phyloP scores from a whole-genome alignment of 2,797 vertebrate genomes.

The Anguilla marmorata region DNA sequence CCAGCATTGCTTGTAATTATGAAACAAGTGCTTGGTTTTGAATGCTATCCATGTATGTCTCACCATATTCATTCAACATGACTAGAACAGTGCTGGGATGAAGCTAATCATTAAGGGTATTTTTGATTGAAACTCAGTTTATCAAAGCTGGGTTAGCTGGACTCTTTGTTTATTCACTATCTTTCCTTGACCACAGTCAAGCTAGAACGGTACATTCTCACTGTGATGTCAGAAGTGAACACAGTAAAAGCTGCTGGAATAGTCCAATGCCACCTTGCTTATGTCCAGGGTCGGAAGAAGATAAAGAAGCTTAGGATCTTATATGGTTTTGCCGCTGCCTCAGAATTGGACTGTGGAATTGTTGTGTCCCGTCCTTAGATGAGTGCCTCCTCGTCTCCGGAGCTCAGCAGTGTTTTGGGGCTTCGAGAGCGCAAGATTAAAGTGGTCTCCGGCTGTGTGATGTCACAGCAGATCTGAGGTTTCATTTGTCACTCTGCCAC shows the following conservation, averaged over 20 bases:
- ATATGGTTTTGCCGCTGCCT: neutral
- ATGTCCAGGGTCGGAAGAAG: neutral
- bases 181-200: neutral
- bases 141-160: neutral
- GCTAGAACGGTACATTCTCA: neutral
- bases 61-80: neutral
- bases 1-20: too few species aligned
- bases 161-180: neutral
- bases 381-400: neutral
- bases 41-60: neutral
- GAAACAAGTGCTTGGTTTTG: too few species aligned
- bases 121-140: neutral
- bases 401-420: neutral
- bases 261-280: neutral
- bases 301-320: neutral
- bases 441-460: constrained; percentile 58
- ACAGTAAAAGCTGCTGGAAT: neutral
- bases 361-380: neutral
- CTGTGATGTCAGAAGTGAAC: neutral
- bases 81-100: too few species aligned
- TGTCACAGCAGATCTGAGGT: constrained; percentile 69
- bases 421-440: constrained; percentile 54
- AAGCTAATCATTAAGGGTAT: neutral
- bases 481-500: constrained; percentile 66
- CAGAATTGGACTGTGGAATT: neutral